Evolutionary conservation across 23 tunicate species (phyloP), one percentile per base, ranked within the genome.

Genomic region (Halocynthia roretzi): DNA sequence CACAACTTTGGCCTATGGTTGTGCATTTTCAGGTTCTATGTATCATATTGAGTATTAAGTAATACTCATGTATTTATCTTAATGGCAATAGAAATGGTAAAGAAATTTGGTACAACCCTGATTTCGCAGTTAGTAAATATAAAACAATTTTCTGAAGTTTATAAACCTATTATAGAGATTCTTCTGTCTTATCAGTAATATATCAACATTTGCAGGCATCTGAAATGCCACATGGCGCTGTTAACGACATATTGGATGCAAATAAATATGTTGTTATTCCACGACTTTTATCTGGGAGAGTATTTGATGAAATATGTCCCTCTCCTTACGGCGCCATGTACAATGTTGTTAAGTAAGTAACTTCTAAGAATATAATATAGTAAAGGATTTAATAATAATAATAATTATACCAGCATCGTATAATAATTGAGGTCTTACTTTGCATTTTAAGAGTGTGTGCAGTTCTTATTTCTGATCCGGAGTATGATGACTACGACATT

Each of bases 201-300:
- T 68, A 11, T 15, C 4, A 18, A 18, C 19, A 11, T 11, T 22
- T 18, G 31, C 19, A 88, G 96, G 80, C 96, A 6, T 56, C 85
- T 6, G 88, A 89, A 52, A 89, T 89, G 96, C 96, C 96, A 19
- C 87, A 64, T 54, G 96, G 96, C 2, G 96, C 96, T 21, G 81
- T 89, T 19, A 84, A 89, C 61, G 88, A 89, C 48, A 57, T 84
- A n/a, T 76, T 89, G 21, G 54, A 82, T 15, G 14, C 71, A 6
- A 83, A 89, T 76, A 87, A 76, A 8, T 84, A 70, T 61, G 86
- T 89, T 85, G 80, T 67, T 7, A 84, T 83, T 8, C 96, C 96
- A 7, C 74, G 96, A 55, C 63, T 89, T 15, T 83, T 88, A 63
- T 89, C 96, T 44, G 88, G 80, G 61, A 54, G 64, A 51, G 85